These are phyloP conservation scores for Sthenelais limicola DNA, from an alignment of 2,888 invertebrate species.

Conservation along the genomic window DNA sequence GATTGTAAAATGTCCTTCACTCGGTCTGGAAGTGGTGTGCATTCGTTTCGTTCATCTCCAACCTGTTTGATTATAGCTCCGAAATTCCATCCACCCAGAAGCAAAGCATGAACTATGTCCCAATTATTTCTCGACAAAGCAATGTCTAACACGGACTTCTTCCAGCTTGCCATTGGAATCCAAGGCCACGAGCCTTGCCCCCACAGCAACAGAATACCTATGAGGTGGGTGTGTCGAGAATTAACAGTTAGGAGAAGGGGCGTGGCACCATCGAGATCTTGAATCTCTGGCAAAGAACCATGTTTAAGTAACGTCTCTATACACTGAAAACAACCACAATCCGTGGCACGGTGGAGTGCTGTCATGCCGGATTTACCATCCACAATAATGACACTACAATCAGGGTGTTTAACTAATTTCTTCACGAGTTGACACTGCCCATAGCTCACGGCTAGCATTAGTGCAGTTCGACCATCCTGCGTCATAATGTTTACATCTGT, in stretches of 20 bases:
- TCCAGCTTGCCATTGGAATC: background rate
- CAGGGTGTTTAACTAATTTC: constrained; percentile 1
- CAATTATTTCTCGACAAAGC: constrained; percentile 1
- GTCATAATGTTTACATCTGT: constrained; percentile 13
- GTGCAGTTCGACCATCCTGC: constrained; percentile 14
- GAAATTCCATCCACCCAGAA: background rate
- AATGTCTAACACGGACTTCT: constrained; percentile 9
- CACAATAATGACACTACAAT: constrained; percentile 3
- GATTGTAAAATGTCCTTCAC: background rate
- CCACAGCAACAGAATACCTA: constrained; percentile 25
- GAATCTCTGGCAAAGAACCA: constrained; percentile 30
- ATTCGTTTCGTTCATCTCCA: background rate
- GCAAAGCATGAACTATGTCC: background rate
- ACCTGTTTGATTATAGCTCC: background rate
- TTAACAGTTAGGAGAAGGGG: constrained; percentile 42
- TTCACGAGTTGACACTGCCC: constrained; percentile 14
- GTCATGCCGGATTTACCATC: constrained; percentile 41
- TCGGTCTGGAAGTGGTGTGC: background rate
- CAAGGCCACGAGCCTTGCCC: constrained; percentile 23
- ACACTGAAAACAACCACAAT: constrained; percentile 28
- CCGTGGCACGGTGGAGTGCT: constrained; percentile 39
- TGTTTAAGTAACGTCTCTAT: constrained; percentile 3
- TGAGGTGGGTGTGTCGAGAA: constrained; percentile 24
- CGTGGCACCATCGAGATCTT: constrained; percentile 36
- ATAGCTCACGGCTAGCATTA: constrained; percentile 41